Conservation (phyloP, 2,113 vertebrate species). For the Gila orcuttii region DNA sequence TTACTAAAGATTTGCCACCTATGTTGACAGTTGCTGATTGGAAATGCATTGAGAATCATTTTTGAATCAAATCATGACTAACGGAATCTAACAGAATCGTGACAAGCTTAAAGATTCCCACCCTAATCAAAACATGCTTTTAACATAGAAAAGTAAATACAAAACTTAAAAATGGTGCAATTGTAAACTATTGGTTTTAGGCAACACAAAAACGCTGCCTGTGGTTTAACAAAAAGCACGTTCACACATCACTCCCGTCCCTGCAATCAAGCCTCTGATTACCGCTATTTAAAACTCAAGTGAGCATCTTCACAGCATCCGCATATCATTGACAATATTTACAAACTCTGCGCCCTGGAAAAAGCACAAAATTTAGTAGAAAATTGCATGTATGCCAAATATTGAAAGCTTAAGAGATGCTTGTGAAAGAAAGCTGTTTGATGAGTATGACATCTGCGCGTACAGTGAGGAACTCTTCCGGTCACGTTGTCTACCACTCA, state of each 20-base stretch:
- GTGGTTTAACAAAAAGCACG: slow-evolving; percentile 37
- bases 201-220: slow-evolving; percentile 46
- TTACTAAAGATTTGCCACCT: background rate
- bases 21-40: background rate
- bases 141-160: background rate
- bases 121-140: background rate
- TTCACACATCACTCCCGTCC: slow-evolving; percentile 42
- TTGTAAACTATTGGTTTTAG: slow-evolving; percentile 6
- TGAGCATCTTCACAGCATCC: slow-evolving; percentile 43
- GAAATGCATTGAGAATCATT: background rate
- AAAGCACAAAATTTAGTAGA: slow-evolving; percentile 4
- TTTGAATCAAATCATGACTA: background rate
- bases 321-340: slow-evolving; percentile 44
- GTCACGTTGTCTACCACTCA: slow-evolving; percentile 7
- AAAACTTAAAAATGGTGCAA: slow-evolving; percentile 1
- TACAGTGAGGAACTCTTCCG: background rate
- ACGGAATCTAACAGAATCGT: background rate
- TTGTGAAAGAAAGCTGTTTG: slow-evolving; percentile 32
- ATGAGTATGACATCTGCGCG: background rate
- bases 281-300: slow-evolving; percentile 56
- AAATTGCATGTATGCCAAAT: slow-evolving; percentile 36
- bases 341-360: slow-evolving; percentile 36
- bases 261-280: slow-evolving; percentile 54
- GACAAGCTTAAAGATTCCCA: background rate
- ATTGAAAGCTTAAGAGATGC: slow-evolving; percentile 43